Conservation (phyloP, 2,113 vertebrate species). For the Gobio gobio region DNA sequence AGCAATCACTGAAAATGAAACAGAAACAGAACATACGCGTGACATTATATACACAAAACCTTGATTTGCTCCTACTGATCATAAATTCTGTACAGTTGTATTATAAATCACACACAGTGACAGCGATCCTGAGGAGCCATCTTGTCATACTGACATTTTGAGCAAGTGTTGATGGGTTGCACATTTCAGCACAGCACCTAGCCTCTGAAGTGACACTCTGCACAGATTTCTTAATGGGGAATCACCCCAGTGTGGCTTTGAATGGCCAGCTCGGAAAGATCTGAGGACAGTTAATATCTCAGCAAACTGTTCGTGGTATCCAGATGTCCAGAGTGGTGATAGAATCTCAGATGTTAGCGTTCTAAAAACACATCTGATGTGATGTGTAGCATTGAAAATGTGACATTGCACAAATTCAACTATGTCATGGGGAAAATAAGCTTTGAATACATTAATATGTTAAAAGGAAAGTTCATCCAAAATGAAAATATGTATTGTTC, state of each 20-base stretch:
- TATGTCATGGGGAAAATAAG: not conserved
- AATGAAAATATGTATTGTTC: not conserved
- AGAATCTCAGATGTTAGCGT: not conserved
- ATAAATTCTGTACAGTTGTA: constrained; percentile 55
- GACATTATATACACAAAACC: not conserved
- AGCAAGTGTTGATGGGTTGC: constrained; percentile 31
- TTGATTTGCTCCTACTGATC: constrained; percentile 48
- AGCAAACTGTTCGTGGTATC: not conserved
- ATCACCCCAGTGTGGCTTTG: constrained; percentile 7
- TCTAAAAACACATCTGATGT: not conserved
- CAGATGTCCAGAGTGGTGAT: not conserved
- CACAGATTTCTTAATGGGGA: constrained; percentile 46
- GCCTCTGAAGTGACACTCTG: constrained; percentile 35
- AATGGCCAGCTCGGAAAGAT: not conserved
- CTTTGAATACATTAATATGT: not conserved
- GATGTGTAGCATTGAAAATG: not conserved
- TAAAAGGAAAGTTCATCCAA: not conserved
- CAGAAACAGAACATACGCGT: no score
- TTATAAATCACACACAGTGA: constrained; percentile 57
- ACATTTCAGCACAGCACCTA: constrained; percentile 25
- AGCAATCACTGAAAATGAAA: no score
- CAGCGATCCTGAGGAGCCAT: constrained; percentile 27
- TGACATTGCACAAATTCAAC: not conserved
- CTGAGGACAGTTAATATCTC: constrained; percentile 5
- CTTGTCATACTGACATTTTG: constrained; percentile 30